These are phyloP conservation scores for Tauraco hartlaubi DNA, from an alignment of 2,797 vertebrate species.

Conservation along the genomic window DNA sequence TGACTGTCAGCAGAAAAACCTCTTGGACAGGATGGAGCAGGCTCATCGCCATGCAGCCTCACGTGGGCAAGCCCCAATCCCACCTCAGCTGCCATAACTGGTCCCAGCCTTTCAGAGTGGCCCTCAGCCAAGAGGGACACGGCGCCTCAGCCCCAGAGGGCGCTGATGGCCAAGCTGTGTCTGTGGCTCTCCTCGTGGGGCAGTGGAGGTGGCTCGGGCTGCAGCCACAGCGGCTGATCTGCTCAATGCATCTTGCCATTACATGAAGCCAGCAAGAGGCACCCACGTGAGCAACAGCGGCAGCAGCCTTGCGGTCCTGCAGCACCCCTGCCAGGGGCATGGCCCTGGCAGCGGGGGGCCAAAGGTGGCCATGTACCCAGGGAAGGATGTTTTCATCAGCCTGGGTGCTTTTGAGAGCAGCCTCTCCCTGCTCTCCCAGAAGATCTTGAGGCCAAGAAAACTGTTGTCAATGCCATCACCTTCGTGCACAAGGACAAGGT, in stretches of 20 bases:
- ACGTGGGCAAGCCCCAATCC: too few relatives aligned
- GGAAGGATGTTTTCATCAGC: background rate
- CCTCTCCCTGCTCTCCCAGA: background rate
- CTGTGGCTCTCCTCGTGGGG: background rate
- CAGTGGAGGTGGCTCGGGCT: fast-evolving
- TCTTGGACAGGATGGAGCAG: fast-evolving
- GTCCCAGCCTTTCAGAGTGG: too few relatives aligned
- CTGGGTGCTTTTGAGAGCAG: background rate
- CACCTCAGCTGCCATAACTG: fast-evolving
- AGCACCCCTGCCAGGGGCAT: background rate
- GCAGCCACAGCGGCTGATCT: fast-evolving
- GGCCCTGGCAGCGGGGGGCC: fast-evolving
- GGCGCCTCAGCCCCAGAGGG: fast-evolving
- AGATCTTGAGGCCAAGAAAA: background rate
- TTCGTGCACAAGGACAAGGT: background rate
- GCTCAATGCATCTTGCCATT: fast-evolving
- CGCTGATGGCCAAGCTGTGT: background rate
- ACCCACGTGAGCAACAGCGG: fast-evolving
- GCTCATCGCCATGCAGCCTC: background rate
- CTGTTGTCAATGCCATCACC: background rate
- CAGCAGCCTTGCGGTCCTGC: background rate
- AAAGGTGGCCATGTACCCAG: background rate
- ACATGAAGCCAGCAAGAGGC: fast-evolving
- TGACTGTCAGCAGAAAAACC: fast-evolving
- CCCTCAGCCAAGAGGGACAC: background rate